These are phyloP conservation scores for Choristoneura fumiferana DNA, from an alignment of 1,140 invertebrate genomes.

Conservation along the genomic window DNA sequence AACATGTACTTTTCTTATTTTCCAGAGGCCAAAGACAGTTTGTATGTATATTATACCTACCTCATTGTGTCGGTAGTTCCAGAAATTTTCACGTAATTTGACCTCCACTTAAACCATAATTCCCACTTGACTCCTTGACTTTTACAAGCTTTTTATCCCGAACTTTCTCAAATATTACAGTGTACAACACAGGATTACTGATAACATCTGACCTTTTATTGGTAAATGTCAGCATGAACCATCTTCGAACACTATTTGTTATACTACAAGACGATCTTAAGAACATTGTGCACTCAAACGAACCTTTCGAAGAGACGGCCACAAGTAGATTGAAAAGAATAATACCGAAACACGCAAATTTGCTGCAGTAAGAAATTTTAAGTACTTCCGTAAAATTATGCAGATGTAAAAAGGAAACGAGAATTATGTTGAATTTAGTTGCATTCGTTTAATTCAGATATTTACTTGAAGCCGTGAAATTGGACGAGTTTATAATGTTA, in stretches of 20 bases:
- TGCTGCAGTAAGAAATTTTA: constrained; percentile 6
- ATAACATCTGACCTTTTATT: background rate
- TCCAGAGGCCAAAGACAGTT: too few species aligned
- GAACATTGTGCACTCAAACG: background rate
- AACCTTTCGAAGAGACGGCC: background rate
- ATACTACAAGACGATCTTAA: constrained; percentile 1
- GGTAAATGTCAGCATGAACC: background rate
- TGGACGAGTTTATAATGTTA: too few species aligned
- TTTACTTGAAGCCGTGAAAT: too few species aligned
- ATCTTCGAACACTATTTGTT: background rate
- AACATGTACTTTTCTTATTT: too few species aligned
- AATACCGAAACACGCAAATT: background rate
- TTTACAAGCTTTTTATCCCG: too few species aligned
- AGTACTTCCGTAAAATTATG: background rate
- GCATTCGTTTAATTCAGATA: too few species aligned
- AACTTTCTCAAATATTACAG: background rate
- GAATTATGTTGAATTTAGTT: too few species aligned
- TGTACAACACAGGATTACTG: background rate
- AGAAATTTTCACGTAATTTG: too few species aligned
- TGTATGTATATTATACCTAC: too few species aligned
- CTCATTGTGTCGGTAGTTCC: too few species aligned
- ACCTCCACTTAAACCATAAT: too few species aligned
- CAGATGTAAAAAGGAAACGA: background rate
- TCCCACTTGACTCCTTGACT: too few species aligned
- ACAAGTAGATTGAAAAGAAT: background rate